Evolutionary conservation across 1,140 invertebrate genomes (phyloP), one percentile per base, ranked within the genome.

Genomic region (Thaumetopoea pityocampa): DNA sequence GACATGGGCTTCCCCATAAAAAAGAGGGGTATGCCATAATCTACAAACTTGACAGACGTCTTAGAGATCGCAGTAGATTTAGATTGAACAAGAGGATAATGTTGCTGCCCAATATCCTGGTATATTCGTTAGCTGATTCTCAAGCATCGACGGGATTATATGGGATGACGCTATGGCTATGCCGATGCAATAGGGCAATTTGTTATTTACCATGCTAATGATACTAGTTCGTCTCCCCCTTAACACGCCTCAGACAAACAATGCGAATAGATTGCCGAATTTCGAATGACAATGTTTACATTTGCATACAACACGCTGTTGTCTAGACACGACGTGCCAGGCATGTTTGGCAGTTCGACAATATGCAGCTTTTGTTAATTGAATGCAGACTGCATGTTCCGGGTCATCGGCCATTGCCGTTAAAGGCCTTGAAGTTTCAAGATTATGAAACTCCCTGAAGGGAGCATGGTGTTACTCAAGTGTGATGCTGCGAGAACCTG

Each of bases 301-400:
- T 80, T 80, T 70, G 70, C 72, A 80, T 80, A 80, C 67, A 73
- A 72, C 49, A 52, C 30, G 27, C 27, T 33, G 23, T 38, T 28
- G 66, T 67, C 67, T 70, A 70, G 67, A 70, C 67, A 32, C 17
- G 53, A 69, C 67, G 67, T 69, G 67, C 36, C 37, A 8, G 5
- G 59, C 52, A 60, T 68, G 29, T 12, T 10, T n/a, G 16, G 11
- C 45, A 42, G 59, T 52, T 55, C 51, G 52, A 55, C 51, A 20
- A 14, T 37, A 27, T 50, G 46, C 45, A 48, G 5, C 37, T 35
- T 32, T 32, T 37, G 23, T 38, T 29, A 28, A 40, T 29, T 16
- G 29, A n/a, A 37, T 43, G 40, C 34, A 33, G 10, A 32, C 5
- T 42, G 47, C 26, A 43, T 33, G 17, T 18, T 15, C 11, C 8